Conservation (phyloP, 2,797 vertebrate genomes). For the Setipinna tenuifilis region DNA sequence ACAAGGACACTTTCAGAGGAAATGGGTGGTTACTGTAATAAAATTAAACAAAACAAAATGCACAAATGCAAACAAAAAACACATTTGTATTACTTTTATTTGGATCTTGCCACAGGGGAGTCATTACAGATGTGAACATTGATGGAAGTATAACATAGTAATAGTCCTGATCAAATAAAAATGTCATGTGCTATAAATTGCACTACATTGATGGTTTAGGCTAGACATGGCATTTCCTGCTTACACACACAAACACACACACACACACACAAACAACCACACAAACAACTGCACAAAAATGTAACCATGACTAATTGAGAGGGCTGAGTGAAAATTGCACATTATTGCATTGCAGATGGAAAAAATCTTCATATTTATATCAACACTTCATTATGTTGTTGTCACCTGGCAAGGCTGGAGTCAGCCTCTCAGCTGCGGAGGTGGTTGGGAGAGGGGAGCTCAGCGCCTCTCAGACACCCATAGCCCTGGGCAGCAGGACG, state of each 20-base stretch:
- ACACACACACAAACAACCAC: background rate
- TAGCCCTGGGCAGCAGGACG: background rate
- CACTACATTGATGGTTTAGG: too few relatives aligned
- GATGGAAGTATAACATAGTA: too few relatives aligned
- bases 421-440: background rate
- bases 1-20: background rate
- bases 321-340: background rate
- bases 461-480: background rate
- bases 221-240: too few relatives aligned
- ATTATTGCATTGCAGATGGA: background rate
- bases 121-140: too few relatives aligned
- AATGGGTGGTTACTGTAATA: too few relatives aligned
- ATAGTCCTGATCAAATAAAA: too few relatives aligned
- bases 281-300: background rate
- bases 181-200: too few relatives aligned
- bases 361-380: background rate
- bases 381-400: constrained; percentile 15
- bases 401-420: background rate
- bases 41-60: background rate
- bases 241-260: too few relatives aligned
- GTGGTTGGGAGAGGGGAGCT: background rate
- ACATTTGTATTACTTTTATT: too few relatives aligned
- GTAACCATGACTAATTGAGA: background rate
- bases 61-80: too few relatives aligned
- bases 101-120: too few relatives aligned